phyloP scores from a whole-genome alignment of 2,888 invertebrate genomes.

The Drosophila nigritarsus region DNA sequence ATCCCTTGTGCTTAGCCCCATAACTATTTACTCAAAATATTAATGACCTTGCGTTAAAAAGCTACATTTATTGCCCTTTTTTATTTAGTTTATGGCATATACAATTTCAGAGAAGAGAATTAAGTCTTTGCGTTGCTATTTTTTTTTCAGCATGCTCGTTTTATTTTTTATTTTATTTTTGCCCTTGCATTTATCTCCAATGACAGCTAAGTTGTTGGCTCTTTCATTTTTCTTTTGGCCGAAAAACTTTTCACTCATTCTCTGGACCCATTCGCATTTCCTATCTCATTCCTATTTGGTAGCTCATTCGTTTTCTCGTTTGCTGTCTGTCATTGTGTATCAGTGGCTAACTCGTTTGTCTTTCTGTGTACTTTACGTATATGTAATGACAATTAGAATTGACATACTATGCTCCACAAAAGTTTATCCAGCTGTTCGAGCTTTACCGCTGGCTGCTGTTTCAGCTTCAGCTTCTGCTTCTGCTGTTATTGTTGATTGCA shows the following conservation, averaged over 20 bases:
- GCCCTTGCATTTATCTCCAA: constrained; percentile 77
- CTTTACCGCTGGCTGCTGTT: constrained; percentile 34
- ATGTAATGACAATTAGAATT: constrained; percentile 81
- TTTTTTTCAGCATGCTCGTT: background rate
- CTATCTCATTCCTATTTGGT: background rate
- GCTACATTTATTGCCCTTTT: background rate
- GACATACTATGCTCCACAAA: constrained; percentile 67
- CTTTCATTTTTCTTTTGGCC: constrained; percentile 77
- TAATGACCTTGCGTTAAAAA: background rate
- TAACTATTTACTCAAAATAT: background rate
- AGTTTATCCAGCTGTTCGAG: constrained; percentile 61
- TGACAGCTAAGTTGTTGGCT: constrained; percentile 79
- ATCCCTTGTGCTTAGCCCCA: background rate
- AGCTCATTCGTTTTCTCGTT: constrained; percentile 57
- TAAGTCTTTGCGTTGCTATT: background rate
- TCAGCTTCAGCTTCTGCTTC: constrained; percentile 9
- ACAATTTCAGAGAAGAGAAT: constrained; percentile 5
- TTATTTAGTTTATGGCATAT: background rate
- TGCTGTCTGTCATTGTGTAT: constrained; percentile 72
- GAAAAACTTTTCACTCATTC: constrained; percentile 70
- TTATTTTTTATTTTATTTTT: constrained; percentile 28
- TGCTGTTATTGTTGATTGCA: constrained; percentile 80
- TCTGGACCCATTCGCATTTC: constrained; percentile 16
- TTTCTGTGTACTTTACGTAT: constrained; percentile 78
- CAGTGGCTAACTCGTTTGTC: constrained; percentile 80